Conservation (phyloP, 2,797 vertebrate species). For the Spondyliosoma cantharus region DNA sequence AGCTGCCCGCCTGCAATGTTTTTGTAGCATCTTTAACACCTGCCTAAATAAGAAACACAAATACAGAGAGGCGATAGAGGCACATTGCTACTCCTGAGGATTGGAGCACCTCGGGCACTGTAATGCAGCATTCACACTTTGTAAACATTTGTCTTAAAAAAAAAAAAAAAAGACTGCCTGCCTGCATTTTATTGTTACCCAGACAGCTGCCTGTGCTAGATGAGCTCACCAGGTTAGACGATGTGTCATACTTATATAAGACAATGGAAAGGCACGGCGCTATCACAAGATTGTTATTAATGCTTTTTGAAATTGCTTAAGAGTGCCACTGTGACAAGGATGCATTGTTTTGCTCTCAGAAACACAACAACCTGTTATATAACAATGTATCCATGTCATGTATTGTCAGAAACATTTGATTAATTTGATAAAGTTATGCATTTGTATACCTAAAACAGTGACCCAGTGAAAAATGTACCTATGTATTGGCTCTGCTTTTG, state of each 20-base stretch:
- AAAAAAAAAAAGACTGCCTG: neutral
- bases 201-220: slow-evolving; percentile 46
- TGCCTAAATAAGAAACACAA: slow-evolving; percentile 48
- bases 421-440: slow-evolving; percentile 17
- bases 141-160: slow-evolving; percentile 45
- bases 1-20: slow-evolving; percentile 20
- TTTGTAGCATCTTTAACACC: slow-evolving; percentile 55
- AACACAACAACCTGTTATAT: slow-evolving; percentile 35
- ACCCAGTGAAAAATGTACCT: slow-evolving; percentile 26
- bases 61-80: slow-evolving; percentile 42
- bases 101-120: slow-evolving; percentile 36
- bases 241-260: slow-evolving; percentile 64
- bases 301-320: slow-evolving; percentile 28
- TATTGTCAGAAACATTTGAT: slow-evolving; percentile 13
- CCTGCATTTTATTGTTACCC: slow-evolving; percentile 8
- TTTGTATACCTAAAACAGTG: neutral
- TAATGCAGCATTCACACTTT: slow-evolving; percentile 41
- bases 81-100: slow-evolving; percentile 41
- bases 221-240: slow-evolving; percentile 60
- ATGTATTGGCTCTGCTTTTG: neutral
- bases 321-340: slow-evolving; percentile 29
- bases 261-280: slow-evolving; percentile 35
- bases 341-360: slow-evolving; percentile 30
- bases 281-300: slow-evolving; percentile 43
- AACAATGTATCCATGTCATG: neutral